phyloP scores from a whole-genome alignment of 2,888 invertebrate species.

The Coenonympha arcania region DNA sequence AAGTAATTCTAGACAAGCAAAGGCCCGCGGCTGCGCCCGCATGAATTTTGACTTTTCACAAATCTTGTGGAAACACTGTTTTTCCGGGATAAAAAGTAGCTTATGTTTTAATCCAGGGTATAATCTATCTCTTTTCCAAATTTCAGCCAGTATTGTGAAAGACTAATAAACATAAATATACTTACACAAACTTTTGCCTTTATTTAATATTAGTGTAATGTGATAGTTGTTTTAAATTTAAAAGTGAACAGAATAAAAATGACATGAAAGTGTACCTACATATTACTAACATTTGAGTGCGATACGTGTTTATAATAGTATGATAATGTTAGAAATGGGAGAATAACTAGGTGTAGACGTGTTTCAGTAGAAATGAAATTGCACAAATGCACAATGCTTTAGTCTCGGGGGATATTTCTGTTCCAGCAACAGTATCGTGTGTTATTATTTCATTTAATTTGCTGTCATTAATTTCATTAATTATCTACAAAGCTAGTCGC shows the following conservation, averaged over 20 bases:
- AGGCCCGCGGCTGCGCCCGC: too few relatives aligned
- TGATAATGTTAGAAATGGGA: background rate
- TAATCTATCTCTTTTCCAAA: too few relatives aligned
- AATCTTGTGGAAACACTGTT: too few relatives aligned
- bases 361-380: slow-evolving; percentile 2
- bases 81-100: too few relatives aligned
- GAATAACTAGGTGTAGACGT: background rate
- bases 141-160: too few relatives aligned
- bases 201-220: background rate
- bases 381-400: slow-evolving; percentile 1
- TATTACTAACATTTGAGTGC: background rate
- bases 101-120: too few relatives aligned
- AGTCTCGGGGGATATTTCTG: slow-evolving; percentile 3
- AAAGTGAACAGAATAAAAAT: background rate
- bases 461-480: background rate
- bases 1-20: too few relatives aligned
- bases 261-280: background rate
- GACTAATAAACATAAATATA: too few relatives aligned
- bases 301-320: background rate
- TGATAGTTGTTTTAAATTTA: background rate
- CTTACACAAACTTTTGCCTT: background rate
- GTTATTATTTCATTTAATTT: slow-evolving; percentile 1
- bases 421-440: background rate
- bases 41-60: too few relatives aligned
- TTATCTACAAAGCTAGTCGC: background rate